Evolutionary conservation across 2,888 invertebrate genomes (phyloP), one percentile per base, ranked within the genome.

Genomic region (Torymus auratus): DNA sequence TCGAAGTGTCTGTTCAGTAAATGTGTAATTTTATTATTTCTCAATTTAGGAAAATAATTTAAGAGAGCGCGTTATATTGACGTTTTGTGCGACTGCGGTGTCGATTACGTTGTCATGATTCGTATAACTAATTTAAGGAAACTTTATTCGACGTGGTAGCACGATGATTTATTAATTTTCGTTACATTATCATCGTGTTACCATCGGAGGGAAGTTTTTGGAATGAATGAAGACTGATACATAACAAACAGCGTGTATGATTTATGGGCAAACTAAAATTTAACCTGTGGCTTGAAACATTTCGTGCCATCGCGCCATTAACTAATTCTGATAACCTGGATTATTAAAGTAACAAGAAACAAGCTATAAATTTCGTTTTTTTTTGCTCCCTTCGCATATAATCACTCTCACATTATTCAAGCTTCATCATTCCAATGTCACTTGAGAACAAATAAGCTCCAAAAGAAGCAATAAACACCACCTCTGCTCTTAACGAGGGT

Each of bases 251-350:
- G 60, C n/a, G 50, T 50, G 17, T 15, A 60, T 71, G 82, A 79
- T 79, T 68, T 72, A 78, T n/a, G 53, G 14, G 13, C 28, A 11
- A 77, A 74, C 53, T 72, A 20, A 77, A 80, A 79, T 82, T 72
- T 76, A 28, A 80, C 75, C 23, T 74, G 80, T 78, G 56, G 74
- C 61, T 11, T 62, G 53, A 71, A 80, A 78, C 67, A 74, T 82
- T 60, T 67, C 80, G 72, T 80, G 80, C 55, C 71, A 68, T 20
- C 52, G n/a, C 12, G 62, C 68, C 78, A 78, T 82, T 80, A 71
- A 68, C 80, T 62, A 75, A 80, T 80, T 80, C 74, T 55, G 72
- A 81, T 80, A 78, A 75, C 55, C 60, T 28, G 56, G 78, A 80
- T 41, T 41, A 41, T 41, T 41, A 41, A 41, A 41, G 41, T 78